Percentiles rank a stretch among this genome's conserved stretches.
Evolutionary conservation across 2,888 invertebrate genomes (phyloP).

Genomic region (Unio delphinus): DNA sequence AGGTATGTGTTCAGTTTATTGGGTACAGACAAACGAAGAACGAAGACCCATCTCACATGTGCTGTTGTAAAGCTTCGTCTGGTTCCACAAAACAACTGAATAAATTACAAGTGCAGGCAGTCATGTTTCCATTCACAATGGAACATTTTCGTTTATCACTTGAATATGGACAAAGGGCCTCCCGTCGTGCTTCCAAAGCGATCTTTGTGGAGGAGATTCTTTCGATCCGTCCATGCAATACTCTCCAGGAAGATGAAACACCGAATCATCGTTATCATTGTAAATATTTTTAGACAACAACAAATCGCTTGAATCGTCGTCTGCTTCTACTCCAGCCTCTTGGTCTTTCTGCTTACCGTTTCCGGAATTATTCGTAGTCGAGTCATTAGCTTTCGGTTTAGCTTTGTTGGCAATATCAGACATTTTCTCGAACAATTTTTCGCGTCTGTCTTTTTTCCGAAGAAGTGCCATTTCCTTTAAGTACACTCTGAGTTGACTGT

Average conservation of each 20-base stretch:
- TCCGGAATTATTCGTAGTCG: constrained; percentile 9
- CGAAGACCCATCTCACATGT: no score
- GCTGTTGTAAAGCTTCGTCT: no score
- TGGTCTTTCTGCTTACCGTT: constrained; percentile 6
- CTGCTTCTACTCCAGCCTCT: constrained; percentile 24
- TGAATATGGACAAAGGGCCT: constrained; percentile 33
- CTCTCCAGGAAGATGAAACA: constrained; percentile 45
- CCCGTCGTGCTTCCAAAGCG: constrained; percentile 10
- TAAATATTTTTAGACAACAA: constrained; percentile 34
- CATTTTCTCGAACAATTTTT: constrained; percentile 58
- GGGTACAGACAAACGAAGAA: no score
- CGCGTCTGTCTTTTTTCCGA: constrained; percentile 59
- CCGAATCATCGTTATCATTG: constrained; percentile 52
- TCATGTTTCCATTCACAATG: constrained; percentile 18
- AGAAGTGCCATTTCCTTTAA: constrained; percentile 67
- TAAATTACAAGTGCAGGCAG: no score
- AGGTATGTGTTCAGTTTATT: no score
- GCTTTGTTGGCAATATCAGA: constrained; percentile 35
- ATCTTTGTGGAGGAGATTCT: constrained; percentile 15
- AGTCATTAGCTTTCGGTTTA: constrained; percentile 12
- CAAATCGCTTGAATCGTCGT: constrained; percentile 32
- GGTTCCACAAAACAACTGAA: no score
- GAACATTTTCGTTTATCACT: constrained; percentile 45
- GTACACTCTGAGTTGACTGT: constrained; percentile 64
- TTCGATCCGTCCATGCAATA: constrained; percentile 25